phyloP scores from a whole-genome alignment of 2,113 vertebrate species.

The Gambusia affinis region DNA sequence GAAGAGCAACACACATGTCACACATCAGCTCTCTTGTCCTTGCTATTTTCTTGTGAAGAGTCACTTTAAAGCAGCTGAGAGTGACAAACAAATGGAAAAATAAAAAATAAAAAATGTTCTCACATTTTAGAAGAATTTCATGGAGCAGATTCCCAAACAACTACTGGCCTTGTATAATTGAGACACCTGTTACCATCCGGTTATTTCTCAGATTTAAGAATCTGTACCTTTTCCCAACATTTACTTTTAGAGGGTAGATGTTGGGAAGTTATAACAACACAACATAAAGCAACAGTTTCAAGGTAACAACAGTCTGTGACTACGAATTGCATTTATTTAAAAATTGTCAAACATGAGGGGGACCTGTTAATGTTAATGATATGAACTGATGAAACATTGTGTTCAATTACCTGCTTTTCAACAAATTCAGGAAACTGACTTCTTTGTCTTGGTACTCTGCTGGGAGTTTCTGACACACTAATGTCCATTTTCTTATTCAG shows the following conservation, averaged over 20 bases:
- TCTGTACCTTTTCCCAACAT: neutral
- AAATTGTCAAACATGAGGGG: too few relatives aligned
- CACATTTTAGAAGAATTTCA: neutral
- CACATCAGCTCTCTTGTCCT: constrained; percentile 27
- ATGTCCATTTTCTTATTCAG: too few relatives aligned
- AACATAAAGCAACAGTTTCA: neutral
- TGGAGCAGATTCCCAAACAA: neutral
- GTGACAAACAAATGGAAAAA: neutral
- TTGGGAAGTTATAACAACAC: neutral
- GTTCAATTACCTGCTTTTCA: too few relatives aligned
- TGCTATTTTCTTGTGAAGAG: neutral
- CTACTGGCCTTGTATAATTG: too few relatives aligned
- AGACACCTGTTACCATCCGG: too few relatives aligned
- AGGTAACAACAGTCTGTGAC: too few relatives aligned
- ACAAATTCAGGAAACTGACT: too few relatives aligned
- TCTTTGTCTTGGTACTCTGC: too few relatives aligned
- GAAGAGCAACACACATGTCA: constrained; percentile 32
- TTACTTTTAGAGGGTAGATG: neutral
- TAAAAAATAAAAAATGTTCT: neutral
- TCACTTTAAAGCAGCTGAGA: neutral
- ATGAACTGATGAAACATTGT: too few relatives aligned
- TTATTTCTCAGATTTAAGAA: neutral
- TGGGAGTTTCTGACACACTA: too few relatives aligned
- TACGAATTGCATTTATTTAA: too few relatives aligned
- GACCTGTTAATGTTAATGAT: too few relatives aligned